Conservation (phyloP, 2,888 invertebrate species). For the Pollenia griseotomentosa region DNA sequence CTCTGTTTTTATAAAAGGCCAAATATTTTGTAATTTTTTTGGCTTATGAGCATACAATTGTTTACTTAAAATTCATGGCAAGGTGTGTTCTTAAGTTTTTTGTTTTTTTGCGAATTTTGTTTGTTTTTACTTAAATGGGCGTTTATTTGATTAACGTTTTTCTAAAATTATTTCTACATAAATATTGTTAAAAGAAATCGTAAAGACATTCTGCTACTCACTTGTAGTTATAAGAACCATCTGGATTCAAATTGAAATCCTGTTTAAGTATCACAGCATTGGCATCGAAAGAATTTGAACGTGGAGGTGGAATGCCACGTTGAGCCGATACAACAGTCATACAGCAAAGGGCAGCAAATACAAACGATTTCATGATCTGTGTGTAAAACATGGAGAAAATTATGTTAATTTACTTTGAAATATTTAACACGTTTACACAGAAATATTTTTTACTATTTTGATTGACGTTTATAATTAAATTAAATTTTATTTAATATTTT, state of each 20-base stretch:
- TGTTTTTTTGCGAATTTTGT: neutral
- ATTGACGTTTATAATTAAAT: conserved; percentile 41
- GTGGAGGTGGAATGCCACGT: conserved; percentile 81
- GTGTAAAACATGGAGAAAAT: conserved; percentile 11
- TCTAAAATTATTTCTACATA: neutral
- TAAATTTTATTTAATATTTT: conserved; percentile 32
- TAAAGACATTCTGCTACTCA: conserved; percentile 77
- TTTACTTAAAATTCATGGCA: conserved; percentile 5
- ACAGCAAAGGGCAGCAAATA: conserved; percentile 80
- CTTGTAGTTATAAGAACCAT: conserved; percentile 85
- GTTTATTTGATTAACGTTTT: conserved; percentile 11
- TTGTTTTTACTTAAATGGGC: conserved; percentile 30
- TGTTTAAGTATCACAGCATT: conserved; percentile 85
- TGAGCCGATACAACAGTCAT: conserved; percentile 81
- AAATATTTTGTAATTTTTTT: conserved; percentile 48
- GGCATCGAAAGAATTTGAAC: conserved; percentile 80
- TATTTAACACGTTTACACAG: neutral
- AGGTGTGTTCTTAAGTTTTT: conserved; percentile 57
- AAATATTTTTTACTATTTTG: neutral
- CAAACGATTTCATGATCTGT: conserved; percentile 83
- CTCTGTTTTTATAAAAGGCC: conserved; percentile 43
- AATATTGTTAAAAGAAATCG: neutral
- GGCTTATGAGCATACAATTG: conserved; percentile 10
- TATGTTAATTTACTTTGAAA: conserved; percentile 30
- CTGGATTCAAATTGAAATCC: conserved; percentile 85